Base-by-base conservation (phyloP, 1,140 invertebrate genomes). In the Saccostrea cuccullata region DNA sequence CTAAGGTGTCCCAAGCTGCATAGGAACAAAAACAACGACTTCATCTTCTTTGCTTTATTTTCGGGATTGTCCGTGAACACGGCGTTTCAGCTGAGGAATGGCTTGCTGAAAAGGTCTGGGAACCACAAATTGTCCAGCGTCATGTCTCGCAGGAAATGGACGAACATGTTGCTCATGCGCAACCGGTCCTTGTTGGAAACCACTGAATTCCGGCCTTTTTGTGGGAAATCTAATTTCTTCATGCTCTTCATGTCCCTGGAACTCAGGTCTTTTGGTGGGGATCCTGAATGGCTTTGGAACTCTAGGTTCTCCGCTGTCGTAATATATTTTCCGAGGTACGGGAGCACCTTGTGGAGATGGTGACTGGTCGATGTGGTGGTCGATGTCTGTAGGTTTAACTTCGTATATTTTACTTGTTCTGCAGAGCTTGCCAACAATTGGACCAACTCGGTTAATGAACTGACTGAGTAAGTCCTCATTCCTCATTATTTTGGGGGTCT, bases 351-450 rank as follows among this genome's bases (percentile, higher is more conserved):
- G 58, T 17, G 26, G 70, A 15, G 30, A 2, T 9, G 70, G 26
- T 3, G 70, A 77, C 26, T 77, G 26, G 70, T 30, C 70, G 23
- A 26, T 77, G 11, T 30, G 8, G 3, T 13, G 23, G 12, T 30
- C 13, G 11, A 77, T 30, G 23, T 77, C 70, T 13, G 26, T 15
- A 15, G 70, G 15, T 77, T 36, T 13, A 30, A 77, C 70, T 15
- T 30, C 70, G 70, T 77, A 77, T 23, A 77, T 36, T 36, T 77
- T 77, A 36, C 70, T 77, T 8, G 70, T 77, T 36, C 26, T 77
- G 15, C 70, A 77, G 70, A 77, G 70, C 30, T 77, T 77, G 6
- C 70, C 70, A 36, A 77, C 23, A 77, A 77, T 77, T 36, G 70
- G 70, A 36, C 70, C 70, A 26, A 77, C 70, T 15, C 26, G 70